Conservation (phyloP, 2,888 invertebrate genomes). For the Sesia apiformis region DNA sequence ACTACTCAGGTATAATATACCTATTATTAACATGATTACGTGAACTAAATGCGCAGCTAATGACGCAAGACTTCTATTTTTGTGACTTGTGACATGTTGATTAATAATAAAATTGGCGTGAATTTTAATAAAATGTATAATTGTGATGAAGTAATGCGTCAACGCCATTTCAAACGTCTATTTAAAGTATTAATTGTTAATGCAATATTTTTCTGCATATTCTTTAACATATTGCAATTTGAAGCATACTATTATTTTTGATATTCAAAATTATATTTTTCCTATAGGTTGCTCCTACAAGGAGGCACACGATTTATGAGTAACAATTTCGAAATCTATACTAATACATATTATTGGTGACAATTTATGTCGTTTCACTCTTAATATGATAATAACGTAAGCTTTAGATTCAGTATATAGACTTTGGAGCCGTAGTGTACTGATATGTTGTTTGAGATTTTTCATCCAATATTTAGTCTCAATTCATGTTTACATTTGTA, state of each 20-base stretch:
- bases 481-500: conserved; percentile 5
- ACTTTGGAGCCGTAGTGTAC: conserved; percentile 30
- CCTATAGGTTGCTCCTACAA: conserved; percentile 55
- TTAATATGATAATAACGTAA: conserved; percentile 19
- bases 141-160: conserved; percentile 7
- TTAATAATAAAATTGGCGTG: not conserved
- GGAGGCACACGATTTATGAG: conserved; percentile 45
- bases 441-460: conserved; percentile 1
- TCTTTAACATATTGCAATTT: conserved; percentile 37
- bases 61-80: conserved; percentile 19
- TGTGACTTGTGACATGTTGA: conserved; percentile 1
- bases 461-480: not conserved
- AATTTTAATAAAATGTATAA: not conserved
- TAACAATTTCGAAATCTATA: conserved; percentile 48
- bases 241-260: conserved; percentile 65
- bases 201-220: conserved; percentile 47
- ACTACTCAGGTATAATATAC: not conserved
- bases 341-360: conserved; percentile 43
- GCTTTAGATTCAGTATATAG: conserved; percentile 34
- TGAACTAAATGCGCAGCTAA: conserved; percentile 1
- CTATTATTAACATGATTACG: not conserved
- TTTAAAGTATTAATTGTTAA: conserved; percentile 22
- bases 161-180: conserved; percentile 16
- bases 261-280: conserved; percentile 67
- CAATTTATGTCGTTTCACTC: conserved; percentile 46